phyloP scores from a whole-genome alignment of 2,113 vertebrate genomes.

The Ursus arctos region DNA sequence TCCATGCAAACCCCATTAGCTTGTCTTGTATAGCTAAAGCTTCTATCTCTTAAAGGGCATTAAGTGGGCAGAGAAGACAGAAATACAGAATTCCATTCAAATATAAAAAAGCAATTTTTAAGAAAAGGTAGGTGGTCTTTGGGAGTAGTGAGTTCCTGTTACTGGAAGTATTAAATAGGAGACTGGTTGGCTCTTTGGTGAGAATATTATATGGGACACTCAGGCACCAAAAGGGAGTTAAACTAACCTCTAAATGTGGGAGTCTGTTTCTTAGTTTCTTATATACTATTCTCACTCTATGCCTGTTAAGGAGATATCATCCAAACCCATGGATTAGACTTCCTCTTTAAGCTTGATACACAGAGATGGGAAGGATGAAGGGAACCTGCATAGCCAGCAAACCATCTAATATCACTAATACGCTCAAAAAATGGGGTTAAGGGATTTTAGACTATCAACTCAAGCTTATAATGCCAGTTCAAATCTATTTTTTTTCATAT shows the following conservation, averaged over 20 bases:
- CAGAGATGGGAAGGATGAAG: not conserved
- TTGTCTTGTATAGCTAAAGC: not conserved
- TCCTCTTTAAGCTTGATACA: not conserved
- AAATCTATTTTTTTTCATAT: not conserved
- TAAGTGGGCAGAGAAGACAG: not conserved
- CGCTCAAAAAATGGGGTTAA: not conserved
- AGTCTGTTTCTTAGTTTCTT: not conserved
- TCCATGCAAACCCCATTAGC: not conserved
- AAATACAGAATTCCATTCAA: slow-evolving; percentile 3
- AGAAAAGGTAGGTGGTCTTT: not conserved
- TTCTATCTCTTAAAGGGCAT: not conserved
- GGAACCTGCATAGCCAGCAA: not conserved
- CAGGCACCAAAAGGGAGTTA: not conserved
- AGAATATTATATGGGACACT: not conserved
- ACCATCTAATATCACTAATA: not conserved
- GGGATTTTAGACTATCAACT: not conserved
- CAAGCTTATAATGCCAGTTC: not conserved
- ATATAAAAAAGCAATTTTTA: slow-evolving; percentile 1
- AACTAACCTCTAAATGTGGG: not conserved
- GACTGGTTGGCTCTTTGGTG: not conserved
- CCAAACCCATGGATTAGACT: not conserved
- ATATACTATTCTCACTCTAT: not conserved
- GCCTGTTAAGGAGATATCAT: not conserved
- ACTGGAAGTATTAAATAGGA: slow-evolving; percentile 28
- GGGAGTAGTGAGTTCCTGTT: not conserved